Conservation (phyloP, 1,140 invertebrate species). For the Cyclina sinensis region DNA sequence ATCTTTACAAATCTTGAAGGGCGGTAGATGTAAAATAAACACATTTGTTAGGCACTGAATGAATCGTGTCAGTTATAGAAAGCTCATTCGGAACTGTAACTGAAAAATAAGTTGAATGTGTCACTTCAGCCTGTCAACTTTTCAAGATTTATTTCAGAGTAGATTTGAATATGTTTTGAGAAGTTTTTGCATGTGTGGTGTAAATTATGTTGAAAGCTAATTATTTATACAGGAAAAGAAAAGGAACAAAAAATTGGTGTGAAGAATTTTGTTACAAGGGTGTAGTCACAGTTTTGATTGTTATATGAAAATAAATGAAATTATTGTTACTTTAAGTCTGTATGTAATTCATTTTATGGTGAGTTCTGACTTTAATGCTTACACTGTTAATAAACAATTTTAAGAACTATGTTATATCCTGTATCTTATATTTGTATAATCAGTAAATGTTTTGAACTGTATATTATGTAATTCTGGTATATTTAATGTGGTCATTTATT, state of each 20-base stretch:
- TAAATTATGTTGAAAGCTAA: neutral
- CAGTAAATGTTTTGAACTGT: too few species aligned
- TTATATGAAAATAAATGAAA: too few species aligned
- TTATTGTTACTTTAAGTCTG: too few species aligned
- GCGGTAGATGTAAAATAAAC: neutral
- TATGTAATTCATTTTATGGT: too few species aligned
- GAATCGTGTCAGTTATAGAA: slow-evolving; percentile 3
- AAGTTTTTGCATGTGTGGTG: neutral
- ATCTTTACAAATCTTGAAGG: neutral
- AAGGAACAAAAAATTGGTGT: slow-evolving; percentile 12
- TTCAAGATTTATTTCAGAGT: slow-evolving; percentile 8
- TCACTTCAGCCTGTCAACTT: neutral
- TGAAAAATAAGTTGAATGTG: slow-evolving; percentile 16
- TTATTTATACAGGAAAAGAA: neutral
- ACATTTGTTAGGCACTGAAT: neutral
- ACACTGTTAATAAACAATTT: too few species aligned
- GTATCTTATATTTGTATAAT: too few species aligned
- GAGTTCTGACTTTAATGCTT: too few species aligned
- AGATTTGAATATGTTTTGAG: neutral
- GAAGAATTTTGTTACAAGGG: neutral
- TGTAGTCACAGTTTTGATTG: neutral
- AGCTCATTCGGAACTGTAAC: neutral
- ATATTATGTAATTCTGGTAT: too few species aligned
- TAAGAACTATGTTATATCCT: too few species aligned
- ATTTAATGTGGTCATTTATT: too few species aligned